Evolutionary conservation across 30 jellyfish, hydroid and myxozoan genomes (phyloP), one percentile per base, ranked within the genome.

Genomic region (Aurelia aurita complex sp. Pacific): DNA sequence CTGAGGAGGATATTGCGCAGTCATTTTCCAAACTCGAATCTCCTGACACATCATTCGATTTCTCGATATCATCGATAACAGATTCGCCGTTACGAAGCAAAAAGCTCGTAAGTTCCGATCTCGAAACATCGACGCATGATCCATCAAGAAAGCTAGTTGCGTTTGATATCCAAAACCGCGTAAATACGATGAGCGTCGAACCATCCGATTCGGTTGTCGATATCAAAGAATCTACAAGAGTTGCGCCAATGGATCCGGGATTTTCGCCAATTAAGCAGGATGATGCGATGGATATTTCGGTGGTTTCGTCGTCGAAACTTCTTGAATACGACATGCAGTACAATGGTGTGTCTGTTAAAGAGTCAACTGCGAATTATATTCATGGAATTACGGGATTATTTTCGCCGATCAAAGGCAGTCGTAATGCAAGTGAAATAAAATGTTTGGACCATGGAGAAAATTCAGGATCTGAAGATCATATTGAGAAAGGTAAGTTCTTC

Each of bases 321-420:
- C 64, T 12, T 32, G 82, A 82, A 15, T 69, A 62, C 17, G 82
- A 77, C 14, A 57, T 86, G 57, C 96, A 74, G 4, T 85, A 64
- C 29, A 19, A 50, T 70, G 76, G 89, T 0, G 55, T 76, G 10
- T 72, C 88, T 4, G 87, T 86, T 4, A 86, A 86, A 77, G 96
- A 86, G 43, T 86, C 96, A 80, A 86, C 96, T 34, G 96, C 96
- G 73, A 86, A 82, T 43, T 76, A 77, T 18, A 55, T 86, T 14
- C 96, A 86, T 65, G 96, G 96, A 43, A 86, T 86, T n/a, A 86
- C 96, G 36, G 91, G 85, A 23, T 46, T 82, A 79, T 82, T 70
- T 64, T 82, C 91, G 82, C 91, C 91, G 15, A 82, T 82, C 35
- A 70, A 60, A 12, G 86, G 73, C 67, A 50, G 76, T 43, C 16